Conservation (phyloP, 2,113 vertebrate genomes). For the Dasyurus viverrinus region DNA sequence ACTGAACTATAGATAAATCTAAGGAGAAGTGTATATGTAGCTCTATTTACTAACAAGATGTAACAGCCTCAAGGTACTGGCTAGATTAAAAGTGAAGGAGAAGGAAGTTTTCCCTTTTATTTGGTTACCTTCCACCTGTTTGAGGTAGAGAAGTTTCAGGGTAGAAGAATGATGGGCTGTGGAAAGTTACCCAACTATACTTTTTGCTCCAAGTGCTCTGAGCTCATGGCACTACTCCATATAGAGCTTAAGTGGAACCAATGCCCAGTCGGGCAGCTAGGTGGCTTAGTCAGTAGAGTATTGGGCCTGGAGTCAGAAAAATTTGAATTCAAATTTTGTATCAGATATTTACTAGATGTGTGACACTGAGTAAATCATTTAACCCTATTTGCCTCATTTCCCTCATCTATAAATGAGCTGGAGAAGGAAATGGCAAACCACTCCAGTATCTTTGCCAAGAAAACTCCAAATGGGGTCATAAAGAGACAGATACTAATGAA, state of each 20-base stretch:
- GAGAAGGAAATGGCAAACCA: neutral
- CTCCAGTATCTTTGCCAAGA: neutral
- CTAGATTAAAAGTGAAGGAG: neutral
- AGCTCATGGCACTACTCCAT: conserved; percentile 13
- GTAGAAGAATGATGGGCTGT: neutral
- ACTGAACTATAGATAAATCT: neutral
- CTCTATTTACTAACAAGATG: neutral
- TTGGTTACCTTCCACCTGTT: neutral
- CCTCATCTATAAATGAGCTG: neutral
- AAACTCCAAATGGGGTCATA: neutral
- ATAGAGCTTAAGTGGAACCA: neutral
- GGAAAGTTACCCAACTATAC: neutral
- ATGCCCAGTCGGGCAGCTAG: neutral
- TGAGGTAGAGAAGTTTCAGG: neutral
- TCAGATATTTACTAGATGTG: neutral
- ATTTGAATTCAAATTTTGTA: neutral
- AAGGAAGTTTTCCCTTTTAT: neutral
- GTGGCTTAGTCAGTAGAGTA: neutral
- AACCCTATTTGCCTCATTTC: neutral
- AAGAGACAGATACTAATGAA: neutral
- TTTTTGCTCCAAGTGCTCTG: neutral
- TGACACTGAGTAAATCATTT: neutral
- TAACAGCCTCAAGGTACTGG: neutral
- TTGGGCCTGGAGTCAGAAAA: neutral
- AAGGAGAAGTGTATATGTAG: neutral